Evolutionary conservation across 2,797 vertebrate species (phyloP), one percentile per base, ranked within the genome.

Genomic region (Pristis pectinata): DNA sequence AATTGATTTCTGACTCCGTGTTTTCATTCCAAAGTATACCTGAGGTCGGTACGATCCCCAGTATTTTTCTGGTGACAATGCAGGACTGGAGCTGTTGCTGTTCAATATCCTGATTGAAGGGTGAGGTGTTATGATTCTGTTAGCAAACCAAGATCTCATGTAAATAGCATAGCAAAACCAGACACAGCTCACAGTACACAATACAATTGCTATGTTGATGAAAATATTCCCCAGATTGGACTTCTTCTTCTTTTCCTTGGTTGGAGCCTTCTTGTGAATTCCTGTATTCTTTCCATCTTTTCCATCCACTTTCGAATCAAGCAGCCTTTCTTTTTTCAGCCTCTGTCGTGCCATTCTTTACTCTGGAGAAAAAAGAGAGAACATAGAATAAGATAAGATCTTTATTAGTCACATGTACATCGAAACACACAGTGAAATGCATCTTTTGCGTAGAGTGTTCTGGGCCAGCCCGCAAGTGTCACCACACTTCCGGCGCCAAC

Each of bases 21-120:
- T 98, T 97, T 99, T 99, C 99, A 99, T 99, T 91, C 98, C 99
- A 79, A 99, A 98, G 96, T 99, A 99, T 19, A 99, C 98, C 95
- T 99, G 98, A 1, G 99, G 99, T 24, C 99, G 97, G 96, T 99
- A 99, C 7, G 98, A 98, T 94, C 99, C 99, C 99, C 99, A 99
- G 95, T 98, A 99, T 94, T 97, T 97, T 9, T 96, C 96, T 0
- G 98, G 97, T 1, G 98, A 96, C 49, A 97, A 97, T 3, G 95
- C 95, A 0, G 98, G 96, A 49, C 96, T 97, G 94, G 97, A 98
- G 95, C 97, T 97, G 77, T 98, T 97, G 17, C 96, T 95, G 22
- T 97, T 96, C 0, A 98, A 96, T 61, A 97, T 97, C 0, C 95
- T 96, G 0, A 97, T 96, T 0, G 98, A 97, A 0, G 98, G 96